Conservation (phyloP, 2,797 vertebrate species). For the Kryptolebias ocellatus region DNA sequence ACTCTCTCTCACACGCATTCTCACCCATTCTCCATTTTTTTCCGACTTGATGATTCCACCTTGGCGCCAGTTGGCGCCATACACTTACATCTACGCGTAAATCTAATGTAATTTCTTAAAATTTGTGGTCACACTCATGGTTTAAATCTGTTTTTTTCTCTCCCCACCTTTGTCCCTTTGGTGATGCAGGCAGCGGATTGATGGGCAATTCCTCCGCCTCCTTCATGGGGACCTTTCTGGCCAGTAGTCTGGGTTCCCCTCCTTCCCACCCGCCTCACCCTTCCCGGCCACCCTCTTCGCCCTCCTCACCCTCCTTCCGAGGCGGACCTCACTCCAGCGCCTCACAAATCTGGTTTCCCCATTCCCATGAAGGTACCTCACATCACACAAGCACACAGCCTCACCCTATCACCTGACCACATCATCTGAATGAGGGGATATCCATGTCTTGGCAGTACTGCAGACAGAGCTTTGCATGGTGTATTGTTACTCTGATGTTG, state of each 20-base stretch:
- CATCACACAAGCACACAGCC: constrained; percentile 41
- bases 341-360: constrained; percentile 98
- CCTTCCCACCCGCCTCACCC: constrained; percentile 89
- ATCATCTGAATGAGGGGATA: constrained; percentile 19
- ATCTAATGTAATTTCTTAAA: constrained; percentile 13
- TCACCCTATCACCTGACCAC: constrained; percentile 30
- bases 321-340: constrained; percentile 90
- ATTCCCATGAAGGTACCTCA: constrained; percentile 93
- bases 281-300: constrained; percentile 87
- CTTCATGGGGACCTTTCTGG: constrained; percentile 97
- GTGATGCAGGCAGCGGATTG: constrained; percentile 87
- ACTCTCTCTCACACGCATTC: constrained; percentile 26
- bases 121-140: constrained; percentile 22
- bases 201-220: constrained; percentile 93
- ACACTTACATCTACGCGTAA: constrained; percentile 23
- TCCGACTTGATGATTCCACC: constrained; percentile 52
- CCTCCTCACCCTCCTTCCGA: constrained; percentile 91
- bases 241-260: constrained; percentile 91
- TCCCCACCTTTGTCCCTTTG: constrained; percentile 65
- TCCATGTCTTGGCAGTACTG: constrained; percentile 36
- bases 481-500: constrained; percentile 63
- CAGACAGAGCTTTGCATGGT: constrained; percentile 39
- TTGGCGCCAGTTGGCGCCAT: constrained; percentile 28
- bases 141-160: constrained; percentile 58
- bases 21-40: constrained; percentile 44